Base-by-base conservation (phyloP, 2,113 vertebrate species). In the Donacobius atricapilla region DNA sequence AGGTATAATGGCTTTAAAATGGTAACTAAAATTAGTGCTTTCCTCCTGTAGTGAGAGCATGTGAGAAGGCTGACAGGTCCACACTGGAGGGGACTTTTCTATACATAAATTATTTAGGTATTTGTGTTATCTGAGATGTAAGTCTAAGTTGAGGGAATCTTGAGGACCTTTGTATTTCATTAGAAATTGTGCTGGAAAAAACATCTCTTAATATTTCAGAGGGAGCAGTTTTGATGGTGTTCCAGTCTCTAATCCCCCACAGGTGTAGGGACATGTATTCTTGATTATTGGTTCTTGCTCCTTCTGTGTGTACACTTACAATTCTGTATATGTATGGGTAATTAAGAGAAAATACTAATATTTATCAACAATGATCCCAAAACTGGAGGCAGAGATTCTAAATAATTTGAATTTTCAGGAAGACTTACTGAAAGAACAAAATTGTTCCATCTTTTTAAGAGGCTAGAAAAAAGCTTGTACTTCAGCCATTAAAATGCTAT, bases 261-360 rank as follows among this genome's bases (percentile, higher is more conserved):
- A 58, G 37, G 54, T 78, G 16, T 71, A 47, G 2, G 16, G 53
- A 63, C 23, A 10, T 64, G 27, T 85, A 64, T 64, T 81, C 51
- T 89, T 80, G n/a, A 20, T 80, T 69, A 66, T 11, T 72, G 44
- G 22, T 84, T 96, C 57, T 92, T 90, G 28, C 60, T 96, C 83
- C 54, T 91, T 95, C 92, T 83, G 57, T 60, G 19, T 96, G 73
- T 88, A 90, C 63, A 87, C 48, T 96, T 91, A 91, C 3, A 77
- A 28, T 93, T 97, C 95, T 83, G 51, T 94, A 60, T 92, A 61
- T 89, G 21, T 96, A 64, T 90, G 93, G 56, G 15, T 88, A 93
- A 93, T 89, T 91, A 91, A 88, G 48, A 94, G 44, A 83, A 93
- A 77, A 54, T 86, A 50, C 61, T 93, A 85, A 37, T 86, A 61